Base-by-base conservation (phyloP, 2,888 invertebrate species). In the Macrosoma leucophasiata region DNA sequence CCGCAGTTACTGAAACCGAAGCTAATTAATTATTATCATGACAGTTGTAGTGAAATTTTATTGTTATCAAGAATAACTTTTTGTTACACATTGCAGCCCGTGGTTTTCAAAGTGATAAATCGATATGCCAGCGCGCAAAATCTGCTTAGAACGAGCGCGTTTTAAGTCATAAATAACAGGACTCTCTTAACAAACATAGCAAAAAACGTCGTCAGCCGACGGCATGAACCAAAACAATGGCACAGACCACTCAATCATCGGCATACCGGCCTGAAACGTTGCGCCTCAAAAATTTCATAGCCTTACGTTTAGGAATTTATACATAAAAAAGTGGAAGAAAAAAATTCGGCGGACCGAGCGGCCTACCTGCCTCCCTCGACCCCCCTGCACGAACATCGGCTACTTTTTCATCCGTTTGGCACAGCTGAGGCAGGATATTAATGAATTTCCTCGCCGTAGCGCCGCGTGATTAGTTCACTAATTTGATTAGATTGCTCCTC, bases 371-470 rank as follows among this genome's bases (percentile, higher is more conserved):
- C 42, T 34, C 39, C 31, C 29, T 24, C 28, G 31, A 29, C 29
- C 43, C 30, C 33, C 36, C 36, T 32, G 33, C 21, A 31, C 39
- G 29, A 40, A 37, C 39, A 38, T 33, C 43, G 46, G 50, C 43
- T 50, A 61, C 55, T 75, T 75, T 77, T 77, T 69, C 63, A 61
- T 67, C 61, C 49, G 55, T 56, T 55, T 55, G 46, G 44, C 48
- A 52, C 55, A 41, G 43, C 54, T 57, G 55, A 57, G 57, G 59
- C 88, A 87, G 89, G 88, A 88, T 88, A 89, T 88, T 87, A 88
- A 86, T 87, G 87, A 87, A 88, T 88, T 89, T 89, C 88, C 88
- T 87, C 85, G 76, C 75, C 85, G 84, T 79, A 85, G 84, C 84
- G 81, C 78, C 77, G 73, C 75, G 85, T 85, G 86, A 88, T 89